Conservation (phyloP, 2,113 vertebrate genomes). For the Dinomys branickii region DNA sequence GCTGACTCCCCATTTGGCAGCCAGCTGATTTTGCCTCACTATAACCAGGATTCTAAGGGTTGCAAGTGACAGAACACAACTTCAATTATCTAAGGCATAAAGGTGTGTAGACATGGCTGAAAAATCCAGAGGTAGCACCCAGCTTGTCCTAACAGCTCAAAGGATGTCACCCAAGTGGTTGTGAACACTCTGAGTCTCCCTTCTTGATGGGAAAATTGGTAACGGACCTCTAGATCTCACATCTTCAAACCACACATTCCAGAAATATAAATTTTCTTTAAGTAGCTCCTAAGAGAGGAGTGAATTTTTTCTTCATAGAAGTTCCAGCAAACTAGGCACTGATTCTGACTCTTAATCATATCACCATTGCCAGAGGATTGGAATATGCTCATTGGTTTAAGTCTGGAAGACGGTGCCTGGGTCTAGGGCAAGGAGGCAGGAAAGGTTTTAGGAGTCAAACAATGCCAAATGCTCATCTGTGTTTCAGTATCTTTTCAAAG, state of each 20-base stretch:
- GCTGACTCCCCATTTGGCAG: background rate
- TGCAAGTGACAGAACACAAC: slow-evolving; percentile 11
- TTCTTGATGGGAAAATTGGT: background rate
- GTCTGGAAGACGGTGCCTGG: background rate
- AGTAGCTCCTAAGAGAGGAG: background rate
- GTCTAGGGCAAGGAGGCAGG: background rate
- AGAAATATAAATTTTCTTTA: background rate
- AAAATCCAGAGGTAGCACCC: background rate
- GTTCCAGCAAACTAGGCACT: background rate
- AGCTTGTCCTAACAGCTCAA: background rate
- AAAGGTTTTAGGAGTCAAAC: background rate
- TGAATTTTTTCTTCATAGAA: background rate
- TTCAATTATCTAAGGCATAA: background rate
- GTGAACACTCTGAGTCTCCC: background rate
- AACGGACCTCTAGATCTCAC: background rate
- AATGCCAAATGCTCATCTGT: background rate
- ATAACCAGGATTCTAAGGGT: background rate
- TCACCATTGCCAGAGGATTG: background rate
- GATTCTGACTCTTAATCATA: background rate
- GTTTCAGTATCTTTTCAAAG: slow-evolving; percentile 29
- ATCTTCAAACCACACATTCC: background rate
- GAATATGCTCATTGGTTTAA: background rate
- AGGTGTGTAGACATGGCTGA: background rate
- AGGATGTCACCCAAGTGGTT: background rate
- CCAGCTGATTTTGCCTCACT: background rate